These are phyloP conservation scores for Drosophila meridionalis DNA, from an alignment of 2,888 invertebrate genomes.

Conservation along the genomic window DNA sequence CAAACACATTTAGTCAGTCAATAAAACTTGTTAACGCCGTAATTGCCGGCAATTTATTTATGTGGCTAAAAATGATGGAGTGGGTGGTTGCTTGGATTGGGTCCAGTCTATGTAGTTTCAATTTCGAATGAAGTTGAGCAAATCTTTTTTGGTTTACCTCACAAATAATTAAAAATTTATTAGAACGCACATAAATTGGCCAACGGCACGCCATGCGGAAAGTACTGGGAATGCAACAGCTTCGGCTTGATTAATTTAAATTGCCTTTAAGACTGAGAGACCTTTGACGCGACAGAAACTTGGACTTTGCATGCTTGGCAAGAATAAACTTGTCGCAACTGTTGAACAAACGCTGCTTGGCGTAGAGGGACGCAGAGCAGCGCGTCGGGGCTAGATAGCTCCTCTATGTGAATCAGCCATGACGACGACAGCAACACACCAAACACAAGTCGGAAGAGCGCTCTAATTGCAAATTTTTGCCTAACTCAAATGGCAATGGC, in stretches of 20 bases:
- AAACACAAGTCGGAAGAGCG: constrained; percentile 71
- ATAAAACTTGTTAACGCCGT: constrained; percentile 86
- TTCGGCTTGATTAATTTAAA: constrained; percentile 65
- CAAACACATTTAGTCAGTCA: constrained; percentile 84
- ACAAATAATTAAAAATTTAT: constrained; percentile 75
- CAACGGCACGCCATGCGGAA: constrained; percentile 53
- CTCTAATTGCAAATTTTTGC: constrained; percentile 66
- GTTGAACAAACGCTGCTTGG: constrained; percentile 30
- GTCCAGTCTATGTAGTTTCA: constrained; percentile 39
- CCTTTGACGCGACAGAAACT: constrained; percentile 33
- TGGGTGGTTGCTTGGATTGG: constrained; percentile 23
- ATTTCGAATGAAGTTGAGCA: constrained; percentile 51
- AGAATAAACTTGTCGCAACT: constrained; percentile 81
- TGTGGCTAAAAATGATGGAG: constrained; percentile 57
- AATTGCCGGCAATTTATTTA: constrained; percentile 85
- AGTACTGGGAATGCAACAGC: constrained; percentile 33
- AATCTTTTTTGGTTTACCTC: constrained; percentile 56
- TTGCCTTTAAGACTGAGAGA: constrained; percentile 41
- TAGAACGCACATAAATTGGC: constrained; percentile 64
- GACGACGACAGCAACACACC: constrained; percentile 33
- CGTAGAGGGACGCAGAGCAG: not conserved
- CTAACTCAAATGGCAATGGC: constrained; percentile 13
- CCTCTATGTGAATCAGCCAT: constrained; percentile 42
- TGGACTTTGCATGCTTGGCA: constrained; percentile 66
- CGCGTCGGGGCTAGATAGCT: not conserved